Percentiles rank a stretch among this genome's conserved stretches.
Conservation (phyloP, 2,113 vertebrate species). For the Abramis brama region DNA sequence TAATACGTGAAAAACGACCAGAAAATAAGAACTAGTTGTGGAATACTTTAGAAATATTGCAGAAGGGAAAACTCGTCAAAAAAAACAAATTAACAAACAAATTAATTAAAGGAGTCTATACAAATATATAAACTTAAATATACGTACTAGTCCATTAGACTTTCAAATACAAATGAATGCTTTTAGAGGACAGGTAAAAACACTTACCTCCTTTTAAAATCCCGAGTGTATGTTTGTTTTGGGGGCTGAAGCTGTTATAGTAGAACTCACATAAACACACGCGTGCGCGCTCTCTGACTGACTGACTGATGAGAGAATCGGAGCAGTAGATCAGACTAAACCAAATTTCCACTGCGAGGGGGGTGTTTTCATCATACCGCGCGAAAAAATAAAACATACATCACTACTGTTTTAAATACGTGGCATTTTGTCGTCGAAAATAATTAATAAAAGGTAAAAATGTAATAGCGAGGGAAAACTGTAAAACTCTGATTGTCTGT, state of each 20-base stretch:
- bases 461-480: not conserved
- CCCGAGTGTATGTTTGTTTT: not conserved
- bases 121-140: too few relatives aligned
- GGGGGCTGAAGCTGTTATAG: not conserved
- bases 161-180: not conserved
- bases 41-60: not conserved
- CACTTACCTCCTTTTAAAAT: conserved; percentile 8
- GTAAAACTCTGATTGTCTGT: not conserved
- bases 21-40: not conserved
- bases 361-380: not conserved
- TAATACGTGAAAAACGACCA: not conserved
- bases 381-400: not conserved
- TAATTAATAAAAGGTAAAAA: rapidly evolving
- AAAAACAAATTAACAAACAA: not conserved
- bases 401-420: not conserved
- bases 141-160: too few relatives aligned
- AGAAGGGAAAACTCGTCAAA: not conserved
- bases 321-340: not conserved
- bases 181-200: not conserved
- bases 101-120: not conserved
- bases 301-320: not conserved
- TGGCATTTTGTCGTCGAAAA: not conserved
- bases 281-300: not conserved
- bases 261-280: not conserved
- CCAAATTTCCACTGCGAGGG: not conserved